These are phyloP conservation scores for Caenorhabditis latens DNA, from an alignment of 1,140 invertebrate species.

Conservation along the genomic window DNA sequence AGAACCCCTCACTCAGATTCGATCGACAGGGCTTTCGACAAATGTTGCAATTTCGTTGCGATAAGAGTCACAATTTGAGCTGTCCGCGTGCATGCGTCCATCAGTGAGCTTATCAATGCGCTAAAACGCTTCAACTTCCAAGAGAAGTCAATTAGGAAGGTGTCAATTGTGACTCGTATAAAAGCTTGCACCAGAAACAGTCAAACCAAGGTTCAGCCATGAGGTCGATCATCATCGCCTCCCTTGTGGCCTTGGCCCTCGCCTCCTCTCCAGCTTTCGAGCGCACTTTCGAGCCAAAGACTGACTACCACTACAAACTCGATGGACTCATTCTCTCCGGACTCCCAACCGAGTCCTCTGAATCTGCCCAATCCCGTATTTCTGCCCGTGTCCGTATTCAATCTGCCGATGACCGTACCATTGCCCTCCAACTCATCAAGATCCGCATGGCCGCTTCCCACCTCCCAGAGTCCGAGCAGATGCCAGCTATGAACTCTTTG, in stretches of 20 bases:
- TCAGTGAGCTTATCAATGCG: conserved; percentile 35
- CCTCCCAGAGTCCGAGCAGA: conserved; percentile 55
- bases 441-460: conserved; percentile 57
- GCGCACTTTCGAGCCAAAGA: conserved; percentile 47
- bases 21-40: conserved; percentile 26
- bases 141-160: conserved; percentile 22
- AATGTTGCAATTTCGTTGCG: conserved; percentile 35
- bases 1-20: conserved; percentile 30
- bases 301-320: conserved; percentile 53
- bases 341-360: conserved; percentile 33
- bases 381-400: conserved; percentile 53
- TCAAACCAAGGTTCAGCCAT: conserved; percentile 29
- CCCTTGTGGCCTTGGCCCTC: conserved; percentile 52
- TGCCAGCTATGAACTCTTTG: conserved; percentile 46
- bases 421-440: conserved; percentile 36
- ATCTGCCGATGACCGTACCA: conserved; percentile 14
- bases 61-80: background rate
- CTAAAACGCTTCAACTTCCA: background rate
- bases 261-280: conserved; percentile 51
- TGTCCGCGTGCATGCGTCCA: background rate
- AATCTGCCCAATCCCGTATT: conserved; percentile 51
- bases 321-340: conserved; percentile 56
- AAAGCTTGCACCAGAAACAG: background rate
- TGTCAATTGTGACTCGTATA: conserved; percentile 27
- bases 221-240: conserved; percentile 57